phyloP scores from a whole-genome alignment of 1,140 invertebrate genomes.

The Ephestia elutella region DNA sequence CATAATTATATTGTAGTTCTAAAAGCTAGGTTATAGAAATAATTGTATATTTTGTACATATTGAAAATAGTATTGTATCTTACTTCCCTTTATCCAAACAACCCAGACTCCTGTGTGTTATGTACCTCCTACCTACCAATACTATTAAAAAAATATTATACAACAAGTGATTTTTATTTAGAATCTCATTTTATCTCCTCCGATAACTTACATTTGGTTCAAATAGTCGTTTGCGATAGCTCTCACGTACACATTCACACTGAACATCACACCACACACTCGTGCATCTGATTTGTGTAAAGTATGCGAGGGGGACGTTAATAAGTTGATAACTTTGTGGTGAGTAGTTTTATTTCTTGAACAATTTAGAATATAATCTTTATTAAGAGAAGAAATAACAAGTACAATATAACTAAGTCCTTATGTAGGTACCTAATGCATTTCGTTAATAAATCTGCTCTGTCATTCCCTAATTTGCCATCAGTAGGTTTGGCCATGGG shows the following conservation, averaged over 20 bases:
- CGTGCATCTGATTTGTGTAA: no score
- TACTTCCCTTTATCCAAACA: conserved; percentile 71
- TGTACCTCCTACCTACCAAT: conserved; percentile 76
- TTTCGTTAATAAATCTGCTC: not conserved
- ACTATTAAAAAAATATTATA: conserved; percentile 76
- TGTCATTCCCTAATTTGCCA: not conserved
- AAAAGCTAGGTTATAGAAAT: conserved; percentile 66
- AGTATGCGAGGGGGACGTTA: no score
- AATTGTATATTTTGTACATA: conserved; percentile 77
- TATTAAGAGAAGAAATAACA: not conserved
- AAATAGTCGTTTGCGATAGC: no score
- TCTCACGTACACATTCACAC: no score
- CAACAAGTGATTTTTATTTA: conserved; percentile 45
- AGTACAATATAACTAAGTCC: not conserved
- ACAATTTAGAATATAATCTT: not conserved
- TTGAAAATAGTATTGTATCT: conserved; percentile 76
- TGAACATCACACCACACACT: no score
- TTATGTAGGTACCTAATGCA: not conserved
- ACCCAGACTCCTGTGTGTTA: conserved; percentile 75
- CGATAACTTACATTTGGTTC: not conserved
- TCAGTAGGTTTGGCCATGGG: no score
- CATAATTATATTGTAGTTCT: conserved; percentile 73
- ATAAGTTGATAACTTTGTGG: not conserved
- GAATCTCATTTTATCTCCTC: not conserved
- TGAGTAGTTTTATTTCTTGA: not conserved